These are phyloP conservation scores for Taenioides sp. DNA, from an alignment of 2,797 vertebrate species.

Conservation along the genomic window DNA sequence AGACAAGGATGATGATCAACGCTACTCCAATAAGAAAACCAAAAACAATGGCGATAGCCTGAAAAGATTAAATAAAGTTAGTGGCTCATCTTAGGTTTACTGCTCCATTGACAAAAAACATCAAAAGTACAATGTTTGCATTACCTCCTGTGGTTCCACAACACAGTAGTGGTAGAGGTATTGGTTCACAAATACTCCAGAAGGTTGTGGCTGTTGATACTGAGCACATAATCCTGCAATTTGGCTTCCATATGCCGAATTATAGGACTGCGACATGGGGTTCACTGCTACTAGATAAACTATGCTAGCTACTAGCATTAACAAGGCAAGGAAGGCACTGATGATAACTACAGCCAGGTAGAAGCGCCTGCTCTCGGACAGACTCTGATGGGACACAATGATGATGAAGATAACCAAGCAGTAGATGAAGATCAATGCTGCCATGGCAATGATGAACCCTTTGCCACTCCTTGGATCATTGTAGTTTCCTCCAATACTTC, in stretches of 20 bases:
- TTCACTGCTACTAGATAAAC: constrained; percentile 89
- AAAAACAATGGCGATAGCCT: constrained; percentile 89
- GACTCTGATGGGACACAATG: constrained; percentile 77
- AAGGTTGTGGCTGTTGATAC: constrained; percentile 68
- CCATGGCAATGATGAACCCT: constrained; percentile 87
- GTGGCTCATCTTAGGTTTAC: not conserved
- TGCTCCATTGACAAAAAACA: not conserved
- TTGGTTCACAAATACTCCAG: constrained; percentile 79
- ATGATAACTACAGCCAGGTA: constrained; percentile 81
- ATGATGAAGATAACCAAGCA: constrained; percentile 81
- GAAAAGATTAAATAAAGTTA: not conserved
- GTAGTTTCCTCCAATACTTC: constrained; percentile 78
- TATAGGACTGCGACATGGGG: constrained; percentile 83
- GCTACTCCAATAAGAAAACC: constrained; percentile 83
- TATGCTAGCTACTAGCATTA: constrained; percentile 87
- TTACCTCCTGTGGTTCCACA: constrained; percentile 92
- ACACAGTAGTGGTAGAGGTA: constrained; percentile 94
- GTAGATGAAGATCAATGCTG: constrained; percentile 80
- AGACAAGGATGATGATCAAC: constrained; percentile 87
- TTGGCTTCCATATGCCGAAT: constrained; percentile 77
- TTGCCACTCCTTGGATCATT: constrained; percentile 85
- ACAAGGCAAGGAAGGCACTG: constrained; percentile 77
- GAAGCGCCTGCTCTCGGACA: constrained; percentile 79
- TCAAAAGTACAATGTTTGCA: not conserved
- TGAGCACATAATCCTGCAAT: constrained; percentile 81